phyloP scores from a whole-genome alignment of 1,140 invertebrate species.

The Macrosteles quadrilineatus region DNA sequence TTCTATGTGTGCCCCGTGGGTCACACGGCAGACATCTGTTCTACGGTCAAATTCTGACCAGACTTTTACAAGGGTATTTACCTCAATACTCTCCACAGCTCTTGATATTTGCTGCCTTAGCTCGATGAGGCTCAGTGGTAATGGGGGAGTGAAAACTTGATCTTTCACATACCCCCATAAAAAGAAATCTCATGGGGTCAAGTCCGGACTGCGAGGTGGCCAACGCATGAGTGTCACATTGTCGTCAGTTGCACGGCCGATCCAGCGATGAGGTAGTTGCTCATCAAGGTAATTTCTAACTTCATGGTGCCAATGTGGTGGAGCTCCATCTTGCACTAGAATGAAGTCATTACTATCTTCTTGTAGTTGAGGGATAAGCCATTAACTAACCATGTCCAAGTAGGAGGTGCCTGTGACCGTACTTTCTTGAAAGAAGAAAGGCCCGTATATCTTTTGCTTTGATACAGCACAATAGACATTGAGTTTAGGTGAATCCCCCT shows the following conservation, averaged over 20 bases:
- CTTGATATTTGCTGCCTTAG: neutral
- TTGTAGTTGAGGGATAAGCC: neutral
- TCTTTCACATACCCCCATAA: neutral
- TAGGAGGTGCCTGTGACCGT: neutral
- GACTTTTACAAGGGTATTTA: neutral
- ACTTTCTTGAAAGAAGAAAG: conserved; percentile 1
- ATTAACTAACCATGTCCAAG: neutral
- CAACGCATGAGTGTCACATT: neutral
- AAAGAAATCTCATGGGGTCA: neutral
- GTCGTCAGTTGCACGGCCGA: neutral
- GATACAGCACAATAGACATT: neutral
- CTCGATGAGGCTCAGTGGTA: neutral
- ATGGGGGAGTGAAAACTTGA: neutral
- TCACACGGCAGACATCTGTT: no score
- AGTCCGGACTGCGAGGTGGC: neutral
- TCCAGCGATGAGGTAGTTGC: neutral
- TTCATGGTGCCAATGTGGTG: neutral
- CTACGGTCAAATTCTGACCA: no score
- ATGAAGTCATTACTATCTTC: neutral
- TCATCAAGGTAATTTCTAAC: neutral
- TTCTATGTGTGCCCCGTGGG: no score
- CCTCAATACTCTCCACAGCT: neutral
- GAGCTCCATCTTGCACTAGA: neutral
- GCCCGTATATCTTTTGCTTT: neutral
- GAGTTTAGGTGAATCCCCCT: neutral